Percentiles rank a stretch among this genome's conserved stretches.
These are phyloP conservation scores for Tricholaema leucomelas DNA, from an alignment of 2,113 vertebrate species.

Conservation along the genomic window DNA sequence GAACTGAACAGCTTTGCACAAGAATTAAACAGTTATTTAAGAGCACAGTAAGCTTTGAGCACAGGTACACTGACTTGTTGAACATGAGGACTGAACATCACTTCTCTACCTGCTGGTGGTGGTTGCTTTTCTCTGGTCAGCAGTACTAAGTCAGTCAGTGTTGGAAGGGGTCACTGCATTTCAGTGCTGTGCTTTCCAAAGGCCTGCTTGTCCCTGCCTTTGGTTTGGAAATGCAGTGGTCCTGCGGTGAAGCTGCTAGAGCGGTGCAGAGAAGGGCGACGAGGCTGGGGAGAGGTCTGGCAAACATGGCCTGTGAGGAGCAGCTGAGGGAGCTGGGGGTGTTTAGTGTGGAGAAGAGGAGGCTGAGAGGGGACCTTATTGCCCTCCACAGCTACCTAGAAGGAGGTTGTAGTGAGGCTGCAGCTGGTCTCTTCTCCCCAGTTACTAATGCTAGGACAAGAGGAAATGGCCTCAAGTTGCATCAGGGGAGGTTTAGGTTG, in stretches of 20 bases:
- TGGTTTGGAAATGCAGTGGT: not conserved
- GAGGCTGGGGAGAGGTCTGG: too few relatives aligned
- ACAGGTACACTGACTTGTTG: not conserved
- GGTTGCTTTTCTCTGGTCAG: not conserved
- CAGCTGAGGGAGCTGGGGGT: too few relatives aligned
- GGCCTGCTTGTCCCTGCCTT: not conserved
- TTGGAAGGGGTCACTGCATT: not conserved
- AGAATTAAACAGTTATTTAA: not conserved
- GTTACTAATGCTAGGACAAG: too few relatives aligned
- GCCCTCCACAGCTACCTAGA: too few relatives aligned
- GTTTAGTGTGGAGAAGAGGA: too few relatives aligned
- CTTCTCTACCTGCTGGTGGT: not conserved
- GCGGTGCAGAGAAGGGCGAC: too few relatives aligned
- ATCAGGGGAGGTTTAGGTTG: too few relatives aligned
- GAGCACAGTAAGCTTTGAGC: not conserved
- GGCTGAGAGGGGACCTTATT: too few relatives aligned
- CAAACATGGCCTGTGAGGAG: too few relatives aligned
- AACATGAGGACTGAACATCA: not conserved
- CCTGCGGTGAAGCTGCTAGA: not conserved
- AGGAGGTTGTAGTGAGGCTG: too few relatives aligned
- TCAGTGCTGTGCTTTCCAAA: not conserved
- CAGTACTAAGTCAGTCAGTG: not conserved
- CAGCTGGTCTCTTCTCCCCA: too few relatives aligned
- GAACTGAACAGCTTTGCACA: conserved; percentile 6
- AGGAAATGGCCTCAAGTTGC: too few relatives aligned